Base-by-base conservation (phyloP, 2,113 vertebrate genomes). In the Chaetodon auriga region DNA sequence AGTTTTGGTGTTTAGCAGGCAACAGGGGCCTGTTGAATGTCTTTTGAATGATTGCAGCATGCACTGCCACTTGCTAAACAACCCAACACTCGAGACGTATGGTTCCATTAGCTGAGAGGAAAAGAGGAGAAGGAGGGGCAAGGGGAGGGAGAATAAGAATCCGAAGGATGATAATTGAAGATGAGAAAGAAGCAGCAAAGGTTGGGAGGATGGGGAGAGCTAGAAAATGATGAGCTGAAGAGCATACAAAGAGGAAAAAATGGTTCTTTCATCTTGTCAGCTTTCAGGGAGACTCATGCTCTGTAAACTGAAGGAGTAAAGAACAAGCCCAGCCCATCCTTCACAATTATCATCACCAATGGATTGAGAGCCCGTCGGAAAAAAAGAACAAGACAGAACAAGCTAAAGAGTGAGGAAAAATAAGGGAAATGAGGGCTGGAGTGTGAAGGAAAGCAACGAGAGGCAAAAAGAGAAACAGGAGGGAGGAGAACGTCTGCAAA, bases 201-300 rank as follows among this genome's bases (percentile, higher is more conserved):
- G 84, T 69, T 57, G 74, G 90, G 65, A 82, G 83, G 75, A 85
- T 64, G 80, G 82, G 80, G 87, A 83, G 62, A 80, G 88, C 43
- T 58, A 16, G 74, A 80, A 53, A 75, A 91, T 61, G 81, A 88
- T 71, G 87, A 92, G 79, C 80, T 75, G 74, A 89, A 73, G 65
- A 81, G 82, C 79, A 66, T 41, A 62, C 60, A 64, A 82, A 80
- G 53, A 81, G 54, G 51, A 45, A 4, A 7, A 65, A 69, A 54
- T 19, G 35, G 48, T 61, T 79, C 87, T 90, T 92, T 89, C 81
- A 91, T 93, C 85, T 90, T 81, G 57, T 81, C 63, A 79, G 84
- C 65, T 81, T 80, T 88, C 77, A 75, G 79, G 64, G 78, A 75
- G 57, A 75, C 83, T 83, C 30, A 12, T 46, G 43, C 60, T 65